Evolutionary conservation across 2,113 vertebrate genomes (phyloP).

Genomic region (Mobula hypostoma): DNA sequence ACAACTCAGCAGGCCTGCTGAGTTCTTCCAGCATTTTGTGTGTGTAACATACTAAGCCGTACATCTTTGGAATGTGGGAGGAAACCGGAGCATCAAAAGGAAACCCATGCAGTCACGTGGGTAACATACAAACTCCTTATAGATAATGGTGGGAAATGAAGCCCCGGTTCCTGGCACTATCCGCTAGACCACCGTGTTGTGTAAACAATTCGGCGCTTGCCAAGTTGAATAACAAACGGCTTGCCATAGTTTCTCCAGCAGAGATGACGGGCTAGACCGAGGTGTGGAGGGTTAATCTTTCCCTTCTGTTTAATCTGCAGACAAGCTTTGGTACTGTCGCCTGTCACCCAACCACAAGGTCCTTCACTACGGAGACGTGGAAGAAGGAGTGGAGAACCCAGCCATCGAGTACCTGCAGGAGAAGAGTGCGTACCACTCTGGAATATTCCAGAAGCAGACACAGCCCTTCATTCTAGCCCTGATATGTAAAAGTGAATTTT

Average conservation of each 20-base stretch:
- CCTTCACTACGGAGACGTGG: constrained; percentile 86
- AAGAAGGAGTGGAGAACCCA: constrained; percentile 64
- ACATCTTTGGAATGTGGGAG: no score
- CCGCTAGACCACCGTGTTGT: no score
- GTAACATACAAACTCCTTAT: no score
- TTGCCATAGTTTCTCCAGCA: neutral
- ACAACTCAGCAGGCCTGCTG: no score
- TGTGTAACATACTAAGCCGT: no score
- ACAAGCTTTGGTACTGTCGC: constrained; percentile 95
- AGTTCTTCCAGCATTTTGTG: no score
- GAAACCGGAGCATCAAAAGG: no score
- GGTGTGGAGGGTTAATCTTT: neutral
- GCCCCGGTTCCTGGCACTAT: no score
- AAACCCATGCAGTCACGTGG: no score
- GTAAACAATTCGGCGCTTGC: neutral
- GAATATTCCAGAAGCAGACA: neutral
- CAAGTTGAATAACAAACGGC: neutral
- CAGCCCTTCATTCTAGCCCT: no score
- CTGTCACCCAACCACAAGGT: constrained; percentile 94
- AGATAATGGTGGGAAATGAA: no score
- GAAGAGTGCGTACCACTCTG: constrained; percentile 67
- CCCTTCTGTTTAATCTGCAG: constrained; percentile 50
- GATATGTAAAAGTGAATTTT: neutral
- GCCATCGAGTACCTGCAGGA: constrained; percentile 75
- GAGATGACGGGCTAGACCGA: neutral